phyloP scores from a whole-genome alignment of 2,797 vertebrate genomes.

The Pyrocephalus nanus region DNA sequence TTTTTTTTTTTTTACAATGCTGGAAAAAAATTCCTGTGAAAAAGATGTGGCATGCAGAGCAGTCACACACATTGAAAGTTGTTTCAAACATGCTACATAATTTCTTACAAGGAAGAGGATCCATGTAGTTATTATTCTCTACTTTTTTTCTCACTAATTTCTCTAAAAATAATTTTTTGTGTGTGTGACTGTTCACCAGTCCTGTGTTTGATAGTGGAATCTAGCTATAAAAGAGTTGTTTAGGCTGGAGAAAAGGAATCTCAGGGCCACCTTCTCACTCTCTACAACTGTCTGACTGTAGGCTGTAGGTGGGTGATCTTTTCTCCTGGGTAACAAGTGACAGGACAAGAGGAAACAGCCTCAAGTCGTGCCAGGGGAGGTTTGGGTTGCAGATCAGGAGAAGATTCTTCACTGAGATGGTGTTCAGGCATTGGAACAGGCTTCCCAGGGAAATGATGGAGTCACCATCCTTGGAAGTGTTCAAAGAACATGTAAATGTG shows the following conservation, averaged over 20 bases:
- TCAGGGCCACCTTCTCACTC: neutral
- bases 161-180: neutral
- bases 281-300: neutral
- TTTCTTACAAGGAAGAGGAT: neutral
- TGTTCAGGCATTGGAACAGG: neutral
- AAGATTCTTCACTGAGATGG: neutral
- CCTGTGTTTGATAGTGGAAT: neutral
- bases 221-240: neutral
- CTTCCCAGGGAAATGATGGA: neutral
- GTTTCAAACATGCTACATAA: neutral
- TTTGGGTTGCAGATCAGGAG: neutral
- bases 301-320: neutral
- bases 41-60: neutral
- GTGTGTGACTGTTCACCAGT: rapidly evolving
- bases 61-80: neutral
- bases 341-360: neutral
- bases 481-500: neutral
- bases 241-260: neutral
- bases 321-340: neutral
- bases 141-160: neutral
- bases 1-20: neutral
- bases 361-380: neutral
- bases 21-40: neutral
- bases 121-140: neutral
- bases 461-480: neutral